These are phyloP conservation scores for Escarpia spicata DNA, from an alignment of 2,888 invertebrate genomes.

Conservation along the genomic window DNA sequence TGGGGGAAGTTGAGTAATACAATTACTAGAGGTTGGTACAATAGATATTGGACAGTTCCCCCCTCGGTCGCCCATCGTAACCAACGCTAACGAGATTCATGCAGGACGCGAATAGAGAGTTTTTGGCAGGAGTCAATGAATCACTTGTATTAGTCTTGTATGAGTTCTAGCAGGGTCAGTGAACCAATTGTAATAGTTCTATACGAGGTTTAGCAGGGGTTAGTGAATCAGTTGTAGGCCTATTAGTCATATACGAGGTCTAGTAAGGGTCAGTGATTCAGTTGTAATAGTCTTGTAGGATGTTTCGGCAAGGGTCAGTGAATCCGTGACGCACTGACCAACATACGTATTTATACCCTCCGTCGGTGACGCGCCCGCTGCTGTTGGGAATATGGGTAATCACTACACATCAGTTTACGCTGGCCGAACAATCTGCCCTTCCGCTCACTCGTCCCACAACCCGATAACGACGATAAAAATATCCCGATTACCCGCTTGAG, in stretches of 20 bases:
- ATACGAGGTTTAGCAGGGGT: too few relatives aligned
- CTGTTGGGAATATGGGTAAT: background rate
- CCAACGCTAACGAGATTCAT: background rate
- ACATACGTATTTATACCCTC: background rate
- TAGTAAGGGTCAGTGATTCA: background rate
- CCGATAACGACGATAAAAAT: slow-evolving; percentile 16
- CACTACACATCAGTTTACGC: background rate
- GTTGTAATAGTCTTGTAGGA: background rate
- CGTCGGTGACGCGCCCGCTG: background rate
- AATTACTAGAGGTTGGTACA: background rate
- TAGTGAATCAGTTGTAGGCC: too few relatives aligned
- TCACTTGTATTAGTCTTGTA: too few relatives aligned
- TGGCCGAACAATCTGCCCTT: background rate
- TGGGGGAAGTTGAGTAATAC: background rate
- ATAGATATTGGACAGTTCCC: background rate
- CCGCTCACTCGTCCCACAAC: background rate
- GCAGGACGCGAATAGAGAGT: background rate
- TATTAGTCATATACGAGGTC: background rate
- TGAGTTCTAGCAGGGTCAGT: too few relatives aligned
- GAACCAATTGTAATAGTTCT: too few relatives aligned
- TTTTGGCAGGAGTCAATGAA: too few relatives aligned
- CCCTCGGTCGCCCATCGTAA: background rate
- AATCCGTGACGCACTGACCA: background rate
- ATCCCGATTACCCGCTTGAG: background rate
- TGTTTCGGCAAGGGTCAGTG: background rate